A percentile compares a stretch with the other conserved stretches of the same genome.
Evolutionary conservation across 2,797 vertebrate species (phyloP).

Genomic region (Selene dorsalis): DNA sequence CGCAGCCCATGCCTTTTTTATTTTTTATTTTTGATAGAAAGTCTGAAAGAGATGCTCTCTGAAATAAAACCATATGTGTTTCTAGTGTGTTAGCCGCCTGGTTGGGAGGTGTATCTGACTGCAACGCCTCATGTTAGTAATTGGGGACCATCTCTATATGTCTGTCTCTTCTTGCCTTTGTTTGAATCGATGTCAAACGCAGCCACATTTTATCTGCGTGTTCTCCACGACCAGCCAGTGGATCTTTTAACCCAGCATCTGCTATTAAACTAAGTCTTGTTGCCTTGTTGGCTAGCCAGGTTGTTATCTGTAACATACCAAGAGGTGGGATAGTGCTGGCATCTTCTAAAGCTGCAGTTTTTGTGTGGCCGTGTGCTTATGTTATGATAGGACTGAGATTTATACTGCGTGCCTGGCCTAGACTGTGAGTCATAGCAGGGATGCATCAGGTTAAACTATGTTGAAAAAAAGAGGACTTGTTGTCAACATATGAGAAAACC

Average conservation of each 20-base stretch:
- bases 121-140: conserved; percentile 32
- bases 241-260: conserved; percentile 45
- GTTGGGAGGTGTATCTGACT: conserved; percentile 16
- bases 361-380: conserved; percentile 55
- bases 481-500: neutral
- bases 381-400: conserved; percentile 66
- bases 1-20: conserved; percentile 8
- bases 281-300: neutral
- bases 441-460: conserved; percentile 55
- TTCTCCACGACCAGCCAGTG: conserved; percentile 45
- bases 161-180: conserved; percentile 75
- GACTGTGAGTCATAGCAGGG: conserved; percentile 65
- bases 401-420: conserved; percentile 69
- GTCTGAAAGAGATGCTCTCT: conserved; percentile 23
- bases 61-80: conserved; percentile 1
- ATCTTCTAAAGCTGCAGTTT: conserved; percentile 39
- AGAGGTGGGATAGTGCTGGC: conserved; percentile 19
- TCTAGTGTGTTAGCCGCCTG: conserved; percentile 16
- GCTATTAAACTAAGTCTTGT: conserved; percentile 18
- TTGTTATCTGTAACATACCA: neutral
- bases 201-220: conserved; percentile 76
- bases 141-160: conserved; percentile 44
- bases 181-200: conserved; percentile 77
- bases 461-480: neutral
- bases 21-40: neutral